Conservation (phyloP, 2,888 invertebrate genomes). For the Eurois occulta region DNA sequence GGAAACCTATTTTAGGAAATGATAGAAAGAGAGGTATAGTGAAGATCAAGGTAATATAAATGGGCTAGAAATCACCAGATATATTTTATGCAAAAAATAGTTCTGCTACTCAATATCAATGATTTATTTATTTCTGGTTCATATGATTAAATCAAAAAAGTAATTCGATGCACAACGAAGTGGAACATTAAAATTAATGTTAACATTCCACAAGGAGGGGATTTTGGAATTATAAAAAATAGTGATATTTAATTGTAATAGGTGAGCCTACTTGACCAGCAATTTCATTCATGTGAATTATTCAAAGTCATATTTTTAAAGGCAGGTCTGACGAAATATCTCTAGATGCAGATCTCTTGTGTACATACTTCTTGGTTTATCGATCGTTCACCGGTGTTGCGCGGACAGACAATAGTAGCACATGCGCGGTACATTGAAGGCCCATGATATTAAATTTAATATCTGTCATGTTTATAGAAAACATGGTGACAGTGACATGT, state of each 20-base stretch:
- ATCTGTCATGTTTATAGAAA: conserved; percentile 27
- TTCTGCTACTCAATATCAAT: background rate
- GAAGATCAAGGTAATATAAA: conserved; percentile 75
- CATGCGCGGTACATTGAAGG: conserved; percentile 66
- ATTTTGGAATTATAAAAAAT: background rate
- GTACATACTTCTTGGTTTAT: conserved; percentile 68
- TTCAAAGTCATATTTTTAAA: background rate
- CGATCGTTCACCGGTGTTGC: conserved; percentile 78
- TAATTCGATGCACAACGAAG: background rate
- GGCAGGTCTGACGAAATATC: conserved; percentile 35
- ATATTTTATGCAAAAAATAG: conserved; percentile 15
- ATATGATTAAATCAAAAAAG: background rate
- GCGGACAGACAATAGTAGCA: conserved; percentile 74
- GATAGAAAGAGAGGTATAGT: conserved; percentile 75
- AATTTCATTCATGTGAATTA: background rate
- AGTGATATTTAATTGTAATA: too few species aligned
- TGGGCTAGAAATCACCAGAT: conserved; percentile 63
- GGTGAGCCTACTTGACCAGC: background rate
- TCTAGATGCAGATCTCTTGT: conserved; percentile 69
- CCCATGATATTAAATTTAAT: conserved; percentile 6
- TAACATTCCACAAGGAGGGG: background rate
- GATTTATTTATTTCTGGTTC: background rate
- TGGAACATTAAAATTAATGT: background rate
- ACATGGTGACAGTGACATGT: conserved; percentile 14
- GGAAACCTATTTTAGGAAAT: conserved; percentile 64